Base-by-base conservation (phyloP, 2,888 invertebrate genomes). In the Rhodophaea formosa region DNA sequence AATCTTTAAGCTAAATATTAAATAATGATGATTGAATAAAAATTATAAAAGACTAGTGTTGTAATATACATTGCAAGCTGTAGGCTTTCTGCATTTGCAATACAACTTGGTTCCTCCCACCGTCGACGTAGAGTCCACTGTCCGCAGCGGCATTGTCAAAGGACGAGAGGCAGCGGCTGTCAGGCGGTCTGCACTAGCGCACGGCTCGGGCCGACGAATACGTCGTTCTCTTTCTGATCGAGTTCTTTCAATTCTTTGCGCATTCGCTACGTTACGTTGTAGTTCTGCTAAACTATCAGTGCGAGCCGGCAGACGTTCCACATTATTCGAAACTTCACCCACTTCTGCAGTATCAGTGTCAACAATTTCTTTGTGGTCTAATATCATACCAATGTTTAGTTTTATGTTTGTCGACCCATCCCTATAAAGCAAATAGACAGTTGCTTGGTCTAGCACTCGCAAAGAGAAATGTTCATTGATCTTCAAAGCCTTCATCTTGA, bases 351-450 rank as follows among this genome's bases (percentile, higher is more conserved):
- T 81, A 57, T 82, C 82, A 0, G 82, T 93, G 77, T 83, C 92
- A 64, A 78, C 88, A 70, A 79, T 92, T 80, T 80, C 93, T 80
- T 82, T 89, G 75, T 84, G 92, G 79, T 84, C 92, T 77, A 86
- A 80, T 71, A 76, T 80, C 93, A 86, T 93, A 69, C 85, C 92
- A 70, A 77, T 77, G 61, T 91, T 90, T 29, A 88, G 61, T 70
- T 88, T 89, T 35, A 90, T 62, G 64, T 83, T 87, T 7, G 82
- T 82, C 12, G 79, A 70, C 1, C 88, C 88, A 59, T 90, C 89
- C 64, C 86, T 77, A 64, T 75, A 91, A 47, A 84, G 78, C 3
- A 91, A 70, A 67, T 88, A 86, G 29, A 90, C 71, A 8, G 79
- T 82, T 1, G 88, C 84, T 68, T 91, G 91, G 61, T 91, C 89